A percentile compares a stretch with the other conserved stretches of the same genome.
Evolutionary conservation across 2,888 invertebrate genomes (phyloP).

Genomic region (Magallana nippona): DNA sequence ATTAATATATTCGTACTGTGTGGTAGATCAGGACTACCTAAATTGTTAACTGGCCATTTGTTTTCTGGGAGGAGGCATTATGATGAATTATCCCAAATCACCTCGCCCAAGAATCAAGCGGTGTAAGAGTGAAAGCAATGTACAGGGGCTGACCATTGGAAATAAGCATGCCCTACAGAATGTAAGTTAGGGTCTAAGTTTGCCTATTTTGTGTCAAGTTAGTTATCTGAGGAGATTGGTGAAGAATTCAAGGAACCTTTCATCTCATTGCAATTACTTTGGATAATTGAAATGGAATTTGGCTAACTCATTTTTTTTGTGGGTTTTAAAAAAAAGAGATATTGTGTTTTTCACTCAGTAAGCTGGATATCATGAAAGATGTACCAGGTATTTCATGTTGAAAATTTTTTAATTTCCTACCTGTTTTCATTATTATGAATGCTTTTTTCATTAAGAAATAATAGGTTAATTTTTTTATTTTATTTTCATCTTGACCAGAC

Average conservation of each 20-base stretch:
- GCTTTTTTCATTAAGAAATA: too few relatives aligned
- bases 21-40: background rate
- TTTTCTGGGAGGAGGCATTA: conserved; percentile 20
- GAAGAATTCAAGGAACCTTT: conserved; percentile 6
- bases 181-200: conserved; percentile 19
- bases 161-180: conserved; percentile 39
- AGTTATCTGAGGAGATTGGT: background rate
- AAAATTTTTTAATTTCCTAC: background rate
- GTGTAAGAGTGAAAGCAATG: conserved; percentile 41
- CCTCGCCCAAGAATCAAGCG: conserved; percentile 40
- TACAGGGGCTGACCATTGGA: conserved; percentile 42
- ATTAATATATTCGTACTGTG: background rate
- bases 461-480: background rate
- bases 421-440: background rate
- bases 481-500: conserved; percentile 15
- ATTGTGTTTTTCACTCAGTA: background rate
- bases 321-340: background rate
- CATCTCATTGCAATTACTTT: conserved; percentile 17
- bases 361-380: background rate
- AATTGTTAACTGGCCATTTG: conserved; percentile 19
- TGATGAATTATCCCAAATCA: conserved; percentile 35
- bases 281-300: conserved; percentile 24
- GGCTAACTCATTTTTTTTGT: background rate
- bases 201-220: background rate
- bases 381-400: conserved; percentile 5